These are phyloP conservation scores for Bombus polaris DNA, from an alignment of 1,140 invertebrate species.

Conservation along the genomic window DNA sequence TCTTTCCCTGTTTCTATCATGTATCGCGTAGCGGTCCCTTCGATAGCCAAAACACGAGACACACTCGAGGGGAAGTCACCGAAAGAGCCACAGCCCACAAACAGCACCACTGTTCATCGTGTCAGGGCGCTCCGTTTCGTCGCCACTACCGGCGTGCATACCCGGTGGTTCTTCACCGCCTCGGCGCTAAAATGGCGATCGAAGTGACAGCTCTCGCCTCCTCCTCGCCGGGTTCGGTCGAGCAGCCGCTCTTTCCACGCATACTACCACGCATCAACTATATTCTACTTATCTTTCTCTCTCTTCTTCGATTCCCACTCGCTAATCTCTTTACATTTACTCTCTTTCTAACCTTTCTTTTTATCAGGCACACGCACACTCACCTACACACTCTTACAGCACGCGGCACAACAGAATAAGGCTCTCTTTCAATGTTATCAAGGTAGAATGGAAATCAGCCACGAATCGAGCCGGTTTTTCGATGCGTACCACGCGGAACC, in stretches of 20 bases:
- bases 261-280: constrained; percentile 19
- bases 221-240: constrained; percentile 51
- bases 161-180: constrained; percentile 65
- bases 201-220: constrained; percentile 78
- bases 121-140: constrained; percentile 66
- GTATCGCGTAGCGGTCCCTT: neutral
- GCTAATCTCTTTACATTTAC: constrained; percentile 1
- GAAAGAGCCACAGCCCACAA: constrained; percentile 51
- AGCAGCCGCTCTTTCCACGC: constrained; percentile 37
- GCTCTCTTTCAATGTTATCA: constrained; percentile 9
- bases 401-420: constrained; percentile 52
- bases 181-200: constrained; percentile 82
- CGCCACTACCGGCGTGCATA: constrained; percentile 76
- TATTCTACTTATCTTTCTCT: constrained; percentile 21
- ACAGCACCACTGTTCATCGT: constrained; percentile 62
- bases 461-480: neutral
- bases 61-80: constrained; percentile 36
- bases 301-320: constrained; percentile 6
- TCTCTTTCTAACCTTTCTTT: constrained; percentile 41
- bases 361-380: neutral
- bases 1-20: neutral
- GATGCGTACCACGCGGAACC: constrained; percentile 53
- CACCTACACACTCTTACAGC: constrained; percentile 35
- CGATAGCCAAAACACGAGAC: neutral
- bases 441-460: neutral